These are phyloP conservation scores for Carcina quercana DNA, from an alignment of 2,888 invertebrate genomes.

Conservation along the genomic window DNA sequence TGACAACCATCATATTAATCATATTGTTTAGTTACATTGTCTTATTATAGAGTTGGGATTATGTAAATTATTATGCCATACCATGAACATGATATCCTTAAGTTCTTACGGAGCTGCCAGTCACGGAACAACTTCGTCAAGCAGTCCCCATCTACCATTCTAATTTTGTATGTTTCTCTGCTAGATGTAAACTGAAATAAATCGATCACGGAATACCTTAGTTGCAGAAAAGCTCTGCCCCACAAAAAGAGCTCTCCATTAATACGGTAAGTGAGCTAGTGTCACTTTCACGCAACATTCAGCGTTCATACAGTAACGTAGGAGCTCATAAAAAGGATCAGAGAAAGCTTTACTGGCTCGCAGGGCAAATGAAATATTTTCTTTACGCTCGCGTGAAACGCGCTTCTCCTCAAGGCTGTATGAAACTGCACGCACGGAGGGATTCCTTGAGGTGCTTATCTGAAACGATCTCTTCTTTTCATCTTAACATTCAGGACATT, in stretches of 20 bases:
- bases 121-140: too few relatives aligned
- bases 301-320: slow-evolving; percentile 45
- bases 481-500: slow-evolving; percentile 33
- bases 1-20: too few relatives aligned
- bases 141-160: too few relatives aligned
- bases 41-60: too few relatives aligned
- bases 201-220: background rate
- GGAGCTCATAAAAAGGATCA: slow-evolving; percentile 55
- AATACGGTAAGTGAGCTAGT: slow-evolving; percentile 26
- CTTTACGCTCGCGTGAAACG: slow-evolving; percentile 34
- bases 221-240: background rate
- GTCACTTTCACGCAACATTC: slow-evolving; percentile 37
- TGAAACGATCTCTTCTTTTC: slow-evolving; percentile 33
- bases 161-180: too few relatives aligned
- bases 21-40: too few relatives aligned
- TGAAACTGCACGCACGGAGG: slow-evolving; percentile 40
- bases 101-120: too few relatives aligned
- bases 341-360: slow-evolving; percentile 45
- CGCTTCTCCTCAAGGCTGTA: slow-evolving; percentile 31
- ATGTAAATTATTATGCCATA: too few relatives aligned
- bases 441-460: slow-evolving; percentile 36
- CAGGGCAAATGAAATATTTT: slow-evolving; percentile 54
- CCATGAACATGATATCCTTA: too few relatives aligned
- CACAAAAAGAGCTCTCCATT: slow-evolving; percentile 17
- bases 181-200: background rate